A percentile compares a stretch with the other conserved stretches of the same genome.
These are phyloP conservation scores for Rhagoletis pomonella DNA, from an alignment of 1,140 invertebrate species.

Conservation along the genomic window DNA sequence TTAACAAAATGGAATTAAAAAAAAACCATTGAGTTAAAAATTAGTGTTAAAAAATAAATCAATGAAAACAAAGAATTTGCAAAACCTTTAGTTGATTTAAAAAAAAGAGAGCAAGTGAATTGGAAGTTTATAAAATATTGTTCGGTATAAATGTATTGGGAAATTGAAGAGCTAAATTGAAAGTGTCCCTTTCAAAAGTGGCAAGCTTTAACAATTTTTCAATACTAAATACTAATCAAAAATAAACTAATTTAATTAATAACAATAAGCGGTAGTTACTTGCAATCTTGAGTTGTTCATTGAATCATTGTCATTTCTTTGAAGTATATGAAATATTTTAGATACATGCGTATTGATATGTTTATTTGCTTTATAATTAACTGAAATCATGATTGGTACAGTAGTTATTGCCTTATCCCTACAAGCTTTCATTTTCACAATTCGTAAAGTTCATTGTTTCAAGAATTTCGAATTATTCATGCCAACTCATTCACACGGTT, in stretches of 20 bases:
- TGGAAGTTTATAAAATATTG: not conserved
- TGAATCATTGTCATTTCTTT: conserved; percentile 48
- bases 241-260: not conserved
- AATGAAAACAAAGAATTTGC: conserved; percentile 11
- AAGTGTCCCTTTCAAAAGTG: not conserved
- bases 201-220: not conserved
- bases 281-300: conserved; percentile 38
- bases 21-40: not conserved
- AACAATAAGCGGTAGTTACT: not conserved
- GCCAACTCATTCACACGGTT: no score
- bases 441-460: not conserved
- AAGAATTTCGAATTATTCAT: no score
- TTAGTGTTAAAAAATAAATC: not conserved
- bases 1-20: conserved; percentile 17
- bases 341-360: not conserved
- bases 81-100: no score
- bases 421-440: not conserved
- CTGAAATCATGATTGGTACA: not conserved
- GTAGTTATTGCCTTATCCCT: not conserved
- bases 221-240: not conserved
- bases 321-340: not conserved
- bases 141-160: no score
- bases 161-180: no score
- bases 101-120: no score
- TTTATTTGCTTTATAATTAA: conserved; percentile 5